phyloP scores from a whole-genome alignment of 2,797 vertebrate species.

The Phoebastria nigripes region DNA sequence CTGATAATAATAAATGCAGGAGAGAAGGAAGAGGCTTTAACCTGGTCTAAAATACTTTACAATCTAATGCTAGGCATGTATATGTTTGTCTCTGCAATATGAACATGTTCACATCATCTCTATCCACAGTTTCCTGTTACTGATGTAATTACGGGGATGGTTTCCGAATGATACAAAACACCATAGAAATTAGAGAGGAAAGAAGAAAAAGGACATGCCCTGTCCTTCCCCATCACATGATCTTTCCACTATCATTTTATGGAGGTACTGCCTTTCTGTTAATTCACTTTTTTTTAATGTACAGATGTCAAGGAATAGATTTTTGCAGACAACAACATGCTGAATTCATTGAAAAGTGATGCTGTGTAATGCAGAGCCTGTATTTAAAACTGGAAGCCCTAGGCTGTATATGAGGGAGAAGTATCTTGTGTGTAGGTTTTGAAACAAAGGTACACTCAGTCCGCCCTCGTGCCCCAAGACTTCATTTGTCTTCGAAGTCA shows the following conservation, averaged over 20 bases:
- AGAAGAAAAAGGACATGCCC: not conserved
- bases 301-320: not conserved
- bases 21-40: not conserved
- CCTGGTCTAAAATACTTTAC: not conserved
- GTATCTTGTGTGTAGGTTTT: not conserved
- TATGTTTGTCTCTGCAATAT: not conserved
- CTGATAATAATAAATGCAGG: not conserved
- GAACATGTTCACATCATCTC: not conserved
- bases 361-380: not conserved
- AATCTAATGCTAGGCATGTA: not conserved
- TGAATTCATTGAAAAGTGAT: not conserved
- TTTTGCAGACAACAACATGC: not conserved
- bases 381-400: not conserved
- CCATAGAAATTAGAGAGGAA: not conserved
- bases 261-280: not conserved
- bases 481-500: not conserved
- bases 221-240: not conserved
- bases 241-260: not conserved
- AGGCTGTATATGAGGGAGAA: not conserved
- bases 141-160: not conserved
- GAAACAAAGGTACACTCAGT: not conserved
- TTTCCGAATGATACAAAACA: not conserved
- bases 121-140: slow-evolving; percentile 3
- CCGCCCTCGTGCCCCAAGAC: not conserved
- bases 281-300: not conserved